Evolutionary conservation across 2,113 vertebrate species (phyloP), one percentile per base, ranked within the genome.

Genomic region (Struthidea cinerea): DNA sequence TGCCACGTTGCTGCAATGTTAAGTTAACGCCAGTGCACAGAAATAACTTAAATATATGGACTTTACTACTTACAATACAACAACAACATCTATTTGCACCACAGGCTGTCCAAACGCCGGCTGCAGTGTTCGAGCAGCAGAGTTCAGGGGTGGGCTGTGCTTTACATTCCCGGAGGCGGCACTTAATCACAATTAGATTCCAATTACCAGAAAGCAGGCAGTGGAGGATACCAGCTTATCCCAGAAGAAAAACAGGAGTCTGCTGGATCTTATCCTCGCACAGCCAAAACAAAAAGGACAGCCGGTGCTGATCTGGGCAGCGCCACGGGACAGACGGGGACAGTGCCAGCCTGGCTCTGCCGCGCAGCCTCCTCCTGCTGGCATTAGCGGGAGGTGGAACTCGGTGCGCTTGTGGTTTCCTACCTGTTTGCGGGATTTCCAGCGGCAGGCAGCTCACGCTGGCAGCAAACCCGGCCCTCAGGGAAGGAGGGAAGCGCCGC

Each of bases 281-380:
- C 18, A 96, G 95, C 55, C 96, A 87, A 96, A 97, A 93, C 95
- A 96, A 87, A 84, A 41, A 68, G 46, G 79, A 92, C 44, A 83
- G 1, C 19, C 59, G 12, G 44, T 9, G 61, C 74, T 95, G 60
- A 33, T 42, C 74, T 67, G 70, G 27, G 80, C 77, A 15, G 60
- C 57, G 74, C 68, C 90, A 78, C 2, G 75, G 86, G 82, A 57
- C 83, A 71, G 13, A 27, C 42, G 7, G 71, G 67, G 74, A 53
- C 87, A 69, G 42, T 20, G 87, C 46, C 60, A 47, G 39, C 59
- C 76, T 56, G 71, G 37, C 33, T 60, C 33, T 24, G 57, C 7
- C 16, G 8, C 13, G 5, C 16, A 3, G 4, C 8, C 11, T 71
- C 8, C 11, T 71, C 83, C 76, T 78, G 74, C 18, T 61, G 84